phyloP scores from a whole-genome alignment of 1,140 invertebrate species.

The Camponotus floridanus region DNA sequence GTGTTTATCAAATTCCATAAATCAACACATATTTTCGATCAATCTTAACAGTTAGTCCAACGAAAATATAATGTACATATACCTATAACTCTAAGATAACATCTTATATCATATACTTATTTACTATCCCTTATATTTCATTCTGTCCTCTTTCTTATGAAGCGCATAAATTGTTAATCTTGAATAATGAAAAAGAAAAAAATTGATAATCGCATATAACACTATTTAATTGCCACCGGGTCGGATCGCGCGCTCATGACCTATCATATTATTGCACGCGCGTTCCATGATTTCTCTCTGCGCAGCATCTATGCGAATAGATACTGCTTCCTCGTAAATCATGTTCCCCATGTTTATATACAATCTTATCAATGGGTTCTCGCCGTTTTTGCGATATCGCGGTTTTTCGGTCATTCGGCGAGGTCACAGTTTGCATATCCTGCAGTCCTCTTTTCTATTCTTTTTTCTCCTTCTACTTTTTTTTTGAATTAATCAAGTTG shows the following conservation, averaged over 20 bases:
- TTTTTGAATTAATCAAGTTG: neutral
- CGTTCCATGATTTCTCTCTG: too few relatives aligned
- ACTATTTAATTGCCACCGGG: slow-evolving; percentile 13
- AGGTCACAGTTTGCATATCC: neutral
- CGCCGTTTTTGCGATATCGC: slow-evolving; percentile 11
- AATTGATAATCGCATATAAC: neutral
- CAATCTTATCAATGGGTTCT: neutral
- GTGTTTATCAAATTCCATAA: neutral
- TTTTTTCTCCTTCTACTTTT: neutral
- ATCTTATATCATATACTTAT: too few relatives aligned
- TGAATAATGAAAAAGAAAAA: too few relatives aligned
- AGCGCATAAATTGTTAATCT: too few relatives aligned
- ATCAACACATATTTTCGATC: too few relatives aligned
- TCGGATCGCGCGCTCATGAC: neutral
- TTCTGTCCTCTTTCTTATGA: too few relatives aligned
- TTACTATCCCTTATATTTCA: too few relatives aligned
- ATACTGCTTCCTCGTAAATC: neutral
- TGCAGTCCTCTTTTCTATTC: neutral
- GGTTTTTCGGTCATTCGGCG: neutral
- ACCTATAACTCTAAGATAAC: too few relatives aligned
- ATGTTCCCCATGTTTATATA: neutral
- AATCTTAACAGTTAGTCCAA: too few relatives aligned
- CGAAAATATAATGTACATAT: too few relatives aligned
- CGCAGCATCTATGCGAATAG: neutral
- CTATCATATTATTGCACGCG: neutral